Percentiles rank a stretch among this genome's conserved stretches.
phyloP scores from a whole-genome alignment of 1,140 invertebrate genomes.

The Bombyx mori region ASM3026992v2 NC_085117.1:1418001-1418500 shows the following conservation, averaged over 20 bases:
- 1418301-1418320: no score
- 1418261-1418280: background rate
- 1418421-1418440: no score
- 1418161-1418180: background rate
- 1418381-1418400: no score
- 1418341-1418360: no score
- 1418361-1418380: no score
- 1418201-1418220: background rate
- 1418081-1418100: constrained; percentile 73
- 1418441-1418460: no score
- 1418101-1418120: constrained; percentile 75
- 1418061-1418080: constrained; percentile 73
- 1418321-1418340: no score
- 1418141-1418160: background rate
- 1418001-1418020: constrained; percentile 77
- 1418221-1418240: background rate
- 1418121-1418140: background rate
- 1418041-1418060: constrained; percentile 65
- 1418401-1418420: no score
- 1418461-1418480: no score
- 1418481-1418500: no score
- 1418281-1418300: background rate
- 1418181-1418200: background rate
- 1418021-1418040: constrained; percentile 81
- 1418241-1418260: background rate